Evolutionary conservation across 2,888 invertebrate genomes (phyloP), one percentile per base, ranked within the genome.

Genomic region (Psococerastis gibbosa): DNA sequence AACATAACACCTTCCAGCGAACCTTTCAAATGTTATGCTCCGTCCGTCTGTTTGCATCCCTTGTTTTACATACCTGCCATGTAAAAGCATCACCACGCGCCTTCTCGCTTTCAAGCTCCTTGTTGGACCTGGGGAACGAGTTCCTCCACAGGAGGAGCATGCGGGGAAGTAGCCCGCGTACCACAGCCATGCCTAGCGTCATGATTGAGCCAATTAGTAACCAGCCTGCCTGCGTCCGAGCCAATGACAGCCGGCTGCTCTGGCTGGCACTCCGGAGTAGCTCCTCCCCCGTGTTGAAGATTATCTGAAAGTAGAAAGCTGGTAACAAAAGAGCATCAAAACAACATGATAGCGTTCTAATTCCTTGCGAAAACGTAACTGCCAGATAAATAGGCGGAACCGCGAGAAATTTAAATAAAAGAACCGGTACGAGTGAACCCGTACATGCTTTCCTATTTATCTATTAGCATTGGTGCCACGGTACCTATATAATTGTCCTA

Each of bases 181-280:
- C 91, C 2, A 94, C 94, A 0, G 92, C 79, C 2, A 88, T 78
- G 35, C 92, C 84, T 50, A 97, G 64, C 1, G 94, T 92, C 77
- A 95, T 92, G 43, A 98, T 87, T 44, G 97, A 84, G 27, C 94
- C 94, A 52, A 98, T 87, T 33, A 98, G 68, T 38, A 95, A 69
- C 98, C 98, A 98, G 22, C 97, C 97, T 27, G 95, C 94, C 59
- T 92, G 91, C 1, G 95, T 94, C 55, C 95, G 73, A 52, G 92
- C 89, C 48, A 94, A 70, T 1, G 95, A 94, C 45, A 98, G 69
- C 42, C 95, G 71, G 60, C 91, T 91, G 62, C 92, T 97, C 65
- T 97, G 95, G 54, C 88, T 89, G 1, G 98, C 97, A 48, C 94
- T 92, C 49, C 95, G 71, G 38, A 98, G 64, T 52, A 98, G 64